Base-by-base conservation (phyloP, 1,140 invertebrate genomes). In the Bradysia coprophila region DNA sequence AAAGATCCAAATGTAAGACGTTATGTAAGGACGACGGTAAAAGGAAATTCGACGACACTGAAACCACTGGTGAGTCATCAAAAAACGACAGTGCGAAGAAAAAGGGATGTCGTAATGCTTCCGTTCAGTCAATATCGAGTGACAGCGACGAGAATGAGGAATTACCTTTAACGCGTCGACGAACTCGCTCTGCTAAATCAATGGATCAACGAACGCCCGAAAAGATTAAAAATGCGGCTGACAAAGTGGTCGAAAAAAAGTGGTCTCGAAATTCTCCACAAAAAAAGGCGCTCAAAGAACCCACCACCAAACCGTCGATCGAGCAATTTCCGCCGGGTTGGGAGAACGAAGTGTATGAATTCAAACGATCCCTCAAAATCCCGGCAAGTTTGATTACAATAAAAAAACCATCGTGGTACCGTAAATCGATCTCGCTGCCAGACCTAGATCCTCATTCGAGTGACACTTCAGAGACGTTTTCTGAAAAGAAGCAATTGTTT, bases 271-370 rank as follows among this genome's bases (percentile, higher is more conserved):
- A 11, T 11, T 38, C 36, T 20, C 4, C 18, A 4, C 10, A 20
- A 18, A 18, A 20, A 19, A 20, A 16, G 36, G 36, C 18, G 10
- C 16, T 11, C 21, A 20, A 18, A 16, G 21, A 16, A 38, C 36
- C 5, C 18, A 18, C n/a, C 10, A 16, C n/a, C 11, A 36, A 21
- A 23, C 18, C 19, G 4, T 22, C 18, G 5, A 24, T 21, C 19
- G 32, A 42, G n/a, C 38, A 21, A 28, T 45, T 45, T 38, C 66
- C 69, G 47, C 78, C 78, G 0, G 78, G 79, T 0, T 85, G 80
- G 80, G 78, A 83, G 60, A 77, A 80, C 49, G 81, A 84, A 50
- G 66, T 85, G 19, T 84, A 81, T 49, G 73, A 72, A 45, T 88
- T 79, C 49, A 87, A 88, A 56, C 69, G 77, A 46, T 82, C 81